These are phyloP conservation scores for Drosophila rubida DNA, from an alignment of 2,888 invertebrate species.

Conservation along the genomic window DNA sequence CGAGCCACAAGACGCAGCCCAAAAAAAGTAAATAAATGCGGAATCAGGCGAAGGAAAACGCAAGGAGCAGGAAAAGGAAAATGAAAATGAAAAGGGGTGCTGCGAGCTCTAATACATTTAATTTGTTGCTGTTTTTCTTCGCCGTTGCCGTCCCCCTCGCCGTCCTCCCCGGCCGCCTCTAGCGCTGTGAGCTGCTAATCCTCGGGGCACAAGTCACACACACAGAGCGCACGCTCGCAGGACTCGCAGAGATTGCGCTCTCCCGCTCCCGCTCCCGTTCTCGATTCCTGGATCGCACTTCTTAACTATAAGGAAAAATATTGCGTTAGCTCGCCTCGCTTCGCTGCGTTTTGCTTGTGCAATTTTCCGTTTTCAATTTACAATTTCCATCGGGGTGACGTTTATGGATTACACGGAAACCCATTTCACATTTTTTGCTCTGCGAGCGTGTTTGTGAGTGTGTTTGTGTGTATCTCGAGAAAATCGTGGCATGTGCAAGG, in stretches of 20 bases:
- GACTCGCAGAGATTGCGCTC: neutral
- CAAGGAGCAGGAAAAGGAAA: neutral
- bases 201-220: constrained; percentile 68
- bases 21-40: constrained; percentile 3
- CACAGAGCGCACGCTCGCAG: constrained; percentile 7
- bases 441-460: constrained; percentile 18
- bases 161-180: constrained; percentile 23
- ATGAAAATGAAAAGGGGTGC: constrained; percentile 62
- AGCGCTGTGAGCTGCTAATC: constrained; percentile 61
- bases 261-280: neutral
- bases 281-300: constrained; percentile 19
- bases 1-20: constrained; percentile 39
- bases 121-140: constrained; percentile 70
- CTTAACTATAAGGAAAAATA: constrained; percentile 57
- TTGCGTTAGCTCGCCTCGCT: constrained; percentile 66
- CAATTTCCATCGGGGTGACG: constrained; percentile 69
- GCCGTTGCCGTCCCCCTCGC: neutral
- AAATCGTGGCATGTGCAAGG: no score
- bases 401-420: constrained; percentile 81
- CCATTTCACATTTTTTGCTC: constrained; percentile 40
- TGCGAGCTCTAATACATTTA: constrained; percentile 70
- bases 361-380: constrained; percentile 53
- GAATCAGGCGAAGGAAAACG: neutral
- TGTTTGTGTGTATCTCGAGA: constrained; percentile 15
- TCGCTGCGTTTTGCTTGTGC: constrained; percentile 44